Conservation (phyloP, 2,888 invertebrate species). For the Gymnoscelis rufifasciata region DNA sequence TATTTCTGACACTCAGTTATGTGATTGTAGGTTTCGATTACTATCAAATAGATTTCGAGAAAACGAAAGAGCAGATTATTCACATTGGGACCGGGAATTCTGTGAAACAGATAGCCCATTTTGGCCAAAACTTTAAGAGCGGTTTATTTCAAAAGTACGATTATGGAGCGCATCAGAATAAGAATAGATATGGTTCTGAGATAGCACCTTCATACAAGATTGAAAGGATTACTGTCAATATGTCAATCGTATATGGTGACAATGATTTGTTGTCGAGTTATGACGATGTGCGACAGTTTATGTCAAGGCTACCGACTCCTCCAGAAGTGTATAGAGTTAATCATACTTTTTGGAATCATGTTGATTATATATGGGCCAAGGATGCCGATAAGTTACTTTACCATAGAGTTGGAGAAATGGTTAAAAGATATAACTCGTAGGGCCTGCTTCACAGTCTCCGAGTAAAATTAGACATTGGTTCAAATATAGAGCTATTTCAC, state of each 20-base stretch:
- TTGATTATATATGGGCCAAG: neutral
- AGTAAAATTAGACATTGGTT: too few species aligned
- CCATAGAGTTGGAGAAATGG: neutral
- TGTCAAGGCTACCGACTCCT: neutral
- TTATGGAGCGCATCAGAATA: neutral
- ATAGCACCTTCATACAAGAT: neutral
- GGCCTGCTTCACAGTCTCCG: too few species aligned
- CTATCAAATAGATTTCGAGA: neutral
- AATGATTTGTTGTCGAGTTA: neutral
- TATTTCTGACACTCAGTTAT: neutral
- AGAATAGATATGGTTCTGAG: neutral
- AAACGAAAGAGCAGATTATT: neutral
- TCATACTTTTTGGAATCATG: neutral
- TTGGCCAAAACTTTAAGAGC: neutral
- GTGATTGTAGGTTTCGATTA: neutral
- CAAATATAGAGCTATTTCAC: too few species aligned
- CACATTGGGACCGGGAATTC: neutral
- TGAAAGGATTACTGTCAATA: neutral
- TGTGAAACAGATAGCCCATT: neutral
- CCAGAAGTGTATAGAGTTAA: neutral
- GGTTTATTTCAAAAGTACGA: neutral
- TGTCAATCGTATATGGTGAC: neutral
- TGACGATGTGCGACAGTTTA: neutral
- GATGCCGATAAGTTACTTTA: neutral
- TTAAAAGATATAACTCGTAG: neutral